phyloP scores from a whole-genome alignment of 2,797 vertebrate genomes.

The Acanthurus tractus region DNA sequence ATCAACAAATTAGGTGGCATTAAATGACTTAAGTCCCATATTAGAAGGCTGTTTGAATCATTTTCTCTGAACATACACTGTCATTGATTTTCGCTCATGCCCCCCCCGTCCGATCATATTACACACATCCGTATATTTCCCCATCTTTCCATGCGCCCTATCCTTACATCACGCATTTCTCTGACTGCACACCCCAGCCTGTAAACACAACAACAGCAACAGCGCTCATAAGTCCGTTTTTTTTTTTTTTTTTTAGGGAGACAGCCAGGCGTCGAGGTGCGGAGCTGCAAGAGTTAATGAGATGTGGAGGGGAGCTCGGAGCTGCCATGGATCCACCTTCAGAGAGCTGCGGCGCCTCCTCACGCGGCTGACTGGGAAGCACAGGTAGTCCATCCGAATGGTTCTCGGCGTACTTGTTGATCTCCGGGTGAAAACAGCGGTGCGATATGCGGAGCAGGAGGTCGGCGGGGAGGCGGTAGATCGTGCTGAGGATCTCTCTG shows the following conservation, averaged over 20 bases:
- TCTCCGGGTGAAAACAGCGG: conserved; percentile 57
- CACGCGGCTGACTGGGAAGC: conserved; percentile 73
- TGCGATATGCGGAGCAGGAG: conserved; percentile 53
- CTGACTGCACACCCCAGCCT: too few relatives aligned
- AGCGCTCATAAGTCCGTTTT: neutral
- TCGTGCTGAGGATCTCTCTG: conserved; percentile 57
- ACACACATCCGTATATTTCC: neutral
- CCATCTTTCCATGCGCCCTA: neutral
- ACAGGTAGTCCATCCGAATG: conserved; percentile 69
- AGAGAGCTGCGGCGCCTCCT: conserved; percentile 71
- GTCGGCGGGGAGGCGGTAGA: conserved; percentile 40
- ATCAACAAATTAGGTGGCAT: neutral
- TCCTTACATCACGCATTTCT: too few relatives aligned
- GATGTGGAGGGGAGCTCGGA: conserved; percentile 54
- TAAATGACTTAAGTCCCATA: neutral
- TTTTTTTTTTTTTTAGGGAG: neutral
- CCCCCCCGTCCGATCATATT: too few relatives aligned
- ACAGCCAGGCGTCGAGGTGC: conserved; percentile 20
- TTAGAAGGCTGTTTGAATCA: too few relatives aligned
- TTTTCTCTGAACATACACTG: too few relatives aligned
- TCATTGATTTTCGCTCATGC: too few relatives aligned
- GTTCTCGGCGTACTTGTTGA: conserved; percentile 85
- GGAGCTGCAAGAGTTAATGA: conserved; percentile 72
- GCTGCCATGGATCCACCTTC: conserved; percentile 68
- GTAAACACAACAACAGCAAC: neutral